phyloP scores from a whole-genome alignment of 1,140 invertebrate genomes.

The Atta cephalotes region DNA sequence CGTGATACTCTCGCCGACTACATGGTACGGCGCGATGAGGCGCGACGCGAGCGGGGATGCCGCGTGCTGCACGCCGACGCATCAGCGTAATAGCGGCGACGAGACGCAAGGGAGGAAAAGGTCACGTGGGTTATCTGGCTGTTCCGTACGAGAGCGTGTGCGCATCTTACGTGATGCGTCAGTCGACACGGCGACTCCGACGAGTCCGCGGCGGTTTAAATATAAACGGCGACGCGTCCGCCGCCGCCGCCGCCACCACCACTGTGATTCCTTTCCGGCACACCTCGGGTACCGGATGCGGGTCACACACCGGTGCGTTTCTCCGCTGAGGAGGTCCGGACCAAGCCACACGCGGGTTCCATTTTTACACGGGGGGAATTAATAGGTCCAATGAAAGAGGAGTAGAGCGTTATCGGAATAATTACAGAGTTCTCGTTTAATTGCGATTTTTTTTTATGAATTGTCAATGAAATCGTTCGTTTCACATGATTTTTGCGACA shows the following conservation, averaged over 20 bases:
- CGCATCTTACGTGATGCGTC: conserved; percentile 80
- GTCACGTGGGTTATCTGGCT: conserved; percentile 81
- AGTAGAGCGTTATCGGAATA: background rate
- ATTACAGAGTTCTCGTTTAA: conserved; percentile 9
- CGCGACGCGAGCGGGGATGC: conserved; percentile 34
- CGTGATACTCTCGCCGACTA: conserved; percentile 46
- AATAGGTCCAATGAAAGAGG: conserved; percentile 6
- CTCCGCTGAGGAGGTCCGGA: conserved; percentile 37
- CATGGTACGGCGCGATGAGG: background rate
- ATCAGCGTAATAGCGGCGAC: conserved; percentile 36
- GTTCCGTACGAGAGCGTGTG: conserved; percentile 73
- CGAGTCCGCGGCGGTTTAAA: conserved; percentile 76
- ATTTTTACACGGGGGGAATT: conserved; percentile 46
- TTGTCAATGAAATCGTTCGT: conserved; percentile 10
- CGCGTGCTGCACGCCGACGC: conserved; percentile 52
- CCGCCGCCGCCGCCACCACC: background rate
- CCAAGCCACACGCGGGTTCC: conserved; percentile 11
- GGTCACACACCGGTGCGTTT: conserved; percentile 41
- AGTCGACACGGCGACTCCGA: conserved; percentile 75
- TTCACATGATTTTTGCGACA: background rate
- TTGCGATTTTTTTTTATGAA: conserved; percentile 27
- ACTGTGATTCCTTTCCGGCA: conserved; percentile 50
- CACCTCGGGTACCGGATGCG: conserved; percentile 59
- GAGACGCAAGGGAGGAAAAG: conserved; percentile 61
- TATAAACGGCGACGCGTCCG: conserved; percentile 65